phyloP scores from a whole-genome alignment of 2,797 vertebrate species.

The Ceryle rudis region DNA sequence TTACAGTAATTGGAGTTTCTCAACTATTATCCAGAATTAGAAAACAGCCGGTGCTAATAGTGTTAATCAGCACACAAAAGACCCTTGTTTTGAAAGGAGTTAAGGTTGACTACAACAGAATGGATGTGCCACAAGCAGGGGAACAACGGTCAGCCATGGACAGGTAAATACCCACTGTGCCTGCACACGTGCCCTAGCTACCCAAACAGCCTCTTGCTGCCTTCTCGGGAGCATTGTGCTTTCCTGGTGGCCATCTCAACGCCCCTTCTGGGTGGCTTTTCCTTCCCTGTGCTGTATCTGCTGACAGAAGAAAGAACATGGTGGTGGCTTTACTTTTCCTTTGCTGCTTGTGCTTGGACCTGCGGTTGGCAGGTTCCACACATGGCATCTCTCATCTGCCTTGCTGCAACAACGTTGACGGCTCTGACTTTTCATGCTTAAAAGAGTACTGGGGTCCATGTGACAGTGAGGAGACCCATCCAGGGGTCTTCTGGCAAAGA shows the following conservation, averaged over 20 bases:
- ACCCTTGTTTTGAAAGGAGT: not conserved
- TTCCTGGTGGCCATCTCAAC: not conserved
- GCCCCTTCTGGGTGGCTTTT: not conserved
- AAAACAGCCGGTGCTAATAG: constrained; percentile 48
- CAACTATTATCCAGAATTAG: constrained; percentile 55
- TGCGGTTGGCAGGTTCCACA: not conserved
- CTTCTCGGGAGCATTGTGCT: not conserved
- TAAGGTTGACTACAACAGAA: not conserved
- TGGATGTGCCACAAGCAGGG: not conserved
- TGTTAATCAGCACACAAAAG: constrained; percentile 58
- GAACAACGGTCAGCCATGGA: not conserved
- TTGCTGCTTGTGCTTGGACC: not conserved
- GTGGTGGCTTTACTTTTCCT: not conserved
- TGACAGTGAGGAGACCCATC: not conserved
- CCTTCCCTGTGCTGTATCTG: not conserved
- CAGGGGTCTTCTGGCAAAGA: not conserved
- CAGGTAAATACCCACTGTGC: not conserved
- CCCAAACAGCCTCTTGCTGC: not conserved
- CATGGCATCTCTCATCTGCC: not conserved
- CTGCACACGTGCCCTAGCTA: rapidly evolving
- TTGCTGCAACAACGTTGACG: not conserved
- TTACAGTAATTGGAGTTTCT: constrained; percentile 59
- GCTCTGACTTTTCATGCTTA: not conserved
- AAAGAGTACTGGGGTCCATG: not conserved
- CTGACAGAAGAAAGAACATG: not conserved